Base-by-base conservation (phyloP, 2,113 vertebrate genomes). In the Motacilla alba region DNA sequence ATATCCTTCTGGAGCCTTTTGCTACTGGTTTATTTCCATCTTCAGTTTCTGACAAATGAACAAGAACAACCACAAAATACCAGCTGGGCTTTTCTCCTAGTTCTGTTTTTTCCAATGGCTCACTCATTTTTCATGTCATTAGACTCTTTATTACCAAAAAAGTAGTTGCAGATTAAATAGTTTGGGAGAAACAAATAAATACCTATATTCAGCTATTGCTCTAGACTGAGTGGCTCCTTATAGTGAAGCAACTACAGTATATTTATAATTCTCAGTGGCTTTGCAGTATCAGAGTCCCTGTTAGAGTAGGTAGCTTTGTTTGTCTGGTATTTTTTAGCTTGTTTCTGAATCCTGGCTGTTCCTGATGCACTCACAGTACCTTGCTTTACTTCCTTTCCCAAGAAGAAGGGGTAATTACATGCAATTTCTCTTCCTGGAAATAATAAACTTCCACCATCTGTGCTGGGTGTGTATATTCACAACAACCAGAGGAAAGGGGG, bases 381-480 rank as follows among this genome's bases (percentile, higher is more conserved):
- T 83, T 68, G 7, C 21, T 80, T 58, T 62, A 21, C 37, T 70
- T 74, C 19, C 7, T 85, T 70, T 74, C 20, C 47, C 72, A 49
- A 73, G 16, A 28, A 41, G 28, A 90, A 33, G 18, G 26, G 21
- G 4, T 33, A 47, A 49, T 77, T 56, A 52, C 7, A 12, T 26
- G 15, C 13, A 84, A 8, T 35, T 53, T 19, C 6, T 30, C 28
- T 30, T 11, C 28, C 66, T 59, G 62, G 19, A 28, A 59, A 37
- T 13, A 53, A 60, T 8, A 41, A 79, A 59, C 14, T 46, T 55
- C 47, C 30, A 33, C 59, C 28, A 77, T 30, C 39, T 26, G 2
- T n/a, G 53, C 58, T 53, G 53, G 47, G 20, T 27, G 15, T 0
- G 0, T 22, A 7, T 28, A 50, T 55, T 43, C 15, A 26, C 53